These are phyloP conservation scores for Conistra vaccinii DNA, from an alignment of 2,888 invertebrate genomes.

Conservation along the genomic window DNA sequence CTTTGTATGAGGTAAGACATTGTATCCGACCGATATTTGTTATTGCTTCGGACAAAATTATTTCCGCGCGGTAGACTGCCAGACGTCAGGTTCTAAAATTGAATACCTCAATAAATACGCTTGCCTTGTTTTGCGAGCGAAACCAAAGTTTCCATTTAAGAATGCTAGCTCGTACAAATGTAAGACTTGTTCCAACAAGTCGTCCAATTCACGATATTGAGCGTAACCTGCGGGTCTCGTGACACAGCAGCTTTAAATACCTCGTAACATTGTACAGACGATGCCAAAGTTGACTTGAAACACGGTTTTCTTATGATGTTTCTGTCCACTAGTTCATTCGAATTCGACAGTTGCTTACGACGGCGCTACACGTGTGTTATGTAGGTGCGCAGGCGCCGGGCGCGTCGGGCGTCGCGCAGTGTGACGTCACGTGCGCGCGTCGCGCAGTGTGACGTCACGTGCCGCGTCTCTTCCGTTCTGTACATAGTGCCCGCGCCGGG, in stretches of 20 bases:
- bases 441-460: not conserved
- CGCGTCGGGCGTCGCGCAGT: not conserved
- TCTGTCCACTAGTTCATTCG: constrained; percentile 59
- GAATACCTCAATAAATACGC: constrained; percentile 13
- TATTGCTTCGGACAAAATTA: not conserved
- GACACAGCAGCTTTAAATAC: constrained; percentile 56
- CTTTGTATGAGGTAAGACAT: constrained; percentile 3
- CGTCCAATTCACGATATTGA: not conserved
- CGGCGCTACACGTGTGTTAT: constrained; percentile 9
- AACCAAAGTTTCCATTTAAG: constrained; percentile 32
- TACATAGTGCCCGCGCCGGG: constrained; percentile 25
- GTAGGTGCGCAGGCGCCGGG: not conserved
- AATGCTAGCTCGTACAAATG: constrained; percentile 39
- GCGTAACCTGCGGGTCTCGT: constrained; percentile 22
- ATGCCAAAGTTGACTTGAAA: constrained; percentile 54
- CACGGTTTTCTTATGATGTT: constrained; percentile 60
- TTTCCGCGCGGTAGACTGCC: constrained; percentile 26
- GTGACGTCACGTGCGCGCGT: not conserved
- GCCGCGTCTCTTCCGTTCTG: constrained; percentile 8
- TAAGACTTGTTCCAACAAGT: constrained; percentile 11
- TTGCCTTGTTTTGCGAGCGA: constrained; percentile 38
- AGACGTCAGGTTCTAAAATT: not conserved
- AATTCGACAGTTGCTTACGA: constrained; percentile 11
- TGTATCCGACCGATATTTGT: constrained; percentile 5
- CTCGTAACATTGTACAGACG: constrained; percentile 56